These are phyloP conservation scores for Semicossyphus pulcher DNA, from an alignment of 2,113 vertebrate species.

Conservation along the genomic window DNA sequence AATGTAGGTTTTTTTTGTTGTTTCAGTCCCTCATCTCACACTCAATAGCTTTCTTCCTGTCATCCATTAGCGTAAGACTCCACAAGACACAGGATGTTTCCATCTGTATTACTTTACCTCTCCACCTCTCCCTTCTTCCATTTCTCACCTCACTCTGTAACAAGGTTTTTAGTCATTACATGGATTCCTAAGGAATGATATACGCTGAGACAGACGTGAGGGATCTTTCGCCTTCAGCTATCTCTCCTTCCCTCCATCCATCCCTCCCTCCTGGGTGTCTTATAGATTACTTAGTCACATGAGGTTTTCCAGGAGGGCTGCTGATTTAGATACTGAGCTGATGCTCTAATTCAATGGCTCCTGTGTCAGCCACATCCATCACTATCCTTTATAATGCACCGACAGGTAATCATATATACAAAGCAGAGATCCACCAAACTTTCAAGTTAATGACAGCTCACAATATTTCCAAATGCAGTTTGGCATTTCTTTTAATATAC, in stretches of 20 bases:
- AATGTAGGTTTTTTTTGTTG: background rate
- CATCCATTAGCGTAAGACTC: slow-evolving; percentile 16
- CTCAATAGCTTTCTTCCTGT: slow-evolving; percentile 22
- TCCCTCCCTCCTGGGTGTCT: slow-evolving; percentile 29
- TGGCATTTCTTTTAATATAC: too few species aligned
- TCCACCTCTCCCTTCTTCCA: background rate
- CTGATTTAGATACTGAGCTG: too few species aligned
- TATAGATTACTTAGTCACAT: slow-evolving; percentile 59
- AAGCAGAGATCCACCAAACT: too few species aligned
- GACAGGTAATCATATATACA: too few species aligned
- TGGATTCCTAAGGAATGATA: slow-evolving; percentile 38
- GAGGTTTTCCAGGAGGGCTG: slow-evolving; percentile 55
- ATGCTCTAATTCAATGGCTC: slow-evolving; percentile 54
- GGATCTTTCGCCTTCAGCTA: slow-evolving; percentile 28
- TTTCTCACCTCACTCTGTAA: slow-evolving; percentile 32
- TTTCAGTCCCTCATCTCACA: slow-evolving; percentile 17
- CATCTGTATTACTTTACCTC: slow-evolving; percentile 50
- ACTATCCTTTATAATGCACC: slow-evolving; percentile 32
- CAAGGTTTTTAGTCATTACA: slow-evolving; percentile 65
- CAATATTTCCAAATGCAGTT: too few species aligned
- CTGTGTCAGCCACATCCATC: slow-evolving; percentile 45
- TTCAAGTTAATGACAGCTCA: too few species aligned
- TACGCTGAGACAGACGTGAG: slow-evolving; percentile 26
- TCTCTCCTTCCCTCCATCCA: background rate
- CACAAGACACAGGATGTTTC: background rate